Conservation (phyloP, 2,797 vertebrate species). For the Gymnothorax reevesii region DNA sequence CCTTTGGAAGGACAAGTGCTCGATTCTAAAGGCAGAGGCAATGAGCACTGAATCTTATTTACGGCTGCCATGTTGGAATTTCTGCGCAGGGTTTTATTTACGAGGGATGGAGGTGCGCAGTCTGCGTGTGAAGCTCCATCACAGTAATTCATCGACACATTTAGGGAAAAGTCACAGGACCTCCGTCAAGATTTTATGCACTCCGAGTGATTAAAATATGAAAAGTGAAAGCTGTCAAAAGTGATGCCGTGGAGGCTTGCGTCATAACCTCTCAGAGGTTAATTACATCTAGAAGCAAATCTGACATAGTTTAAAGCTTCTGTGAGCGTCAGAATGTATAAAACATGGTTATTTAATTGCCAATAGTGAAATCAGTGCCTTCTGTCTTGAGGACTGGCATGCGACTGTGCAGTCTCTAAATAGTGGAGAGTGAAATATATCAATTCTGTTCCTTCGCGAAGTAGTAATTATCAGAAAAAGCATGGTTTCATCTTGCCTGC, state of each 20-base stretch:
- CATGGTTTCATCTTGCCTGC: neutral
- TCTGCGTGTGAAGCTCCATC: constrained; percentile 11
- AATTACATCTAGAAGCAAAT: constrained; percentile 11
- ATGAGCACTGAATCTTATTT: neutral
- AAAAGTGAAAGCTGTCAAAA: constrained; percentile 28
- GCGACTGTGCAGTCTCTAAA: neutral
- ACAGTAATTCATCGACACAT: constrained; percentile 18
- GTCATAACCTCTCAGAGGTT: constrained; percentile 10
- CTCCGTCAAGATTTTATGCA: constrained; percentile 18
- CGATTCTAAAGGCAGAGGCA: neutral
- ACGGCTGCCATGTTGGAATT: constrained; percentile 20
- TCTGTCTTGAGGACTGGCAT: neutral
- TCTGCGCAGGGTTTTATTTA: constrained; percentile 9
- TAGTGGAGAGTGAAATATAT: constrained; percentile 20
- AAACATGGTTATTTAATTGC: constrained; percentile 23
- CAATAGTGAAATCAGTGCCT: neutral
- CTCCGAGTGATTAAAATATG: constrained; percentile 13
- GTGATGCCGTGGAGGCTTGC: constrained; percentile 22
- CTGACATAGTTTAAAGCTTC: neutral
- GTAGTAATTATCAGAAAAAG: neutral
- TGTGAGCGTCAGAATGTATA: neutral
- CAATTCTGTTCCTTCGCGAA: constrained; percentile 4
- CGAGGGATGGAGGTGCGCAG: neutral
- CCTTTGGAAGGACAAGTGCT: neutral
- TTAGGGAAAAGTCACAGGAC: constrained; percentile 26